Base-by-base conservation (phyloP, 2,888 invertebrate species). In the Drosophila testacea region DNA sequence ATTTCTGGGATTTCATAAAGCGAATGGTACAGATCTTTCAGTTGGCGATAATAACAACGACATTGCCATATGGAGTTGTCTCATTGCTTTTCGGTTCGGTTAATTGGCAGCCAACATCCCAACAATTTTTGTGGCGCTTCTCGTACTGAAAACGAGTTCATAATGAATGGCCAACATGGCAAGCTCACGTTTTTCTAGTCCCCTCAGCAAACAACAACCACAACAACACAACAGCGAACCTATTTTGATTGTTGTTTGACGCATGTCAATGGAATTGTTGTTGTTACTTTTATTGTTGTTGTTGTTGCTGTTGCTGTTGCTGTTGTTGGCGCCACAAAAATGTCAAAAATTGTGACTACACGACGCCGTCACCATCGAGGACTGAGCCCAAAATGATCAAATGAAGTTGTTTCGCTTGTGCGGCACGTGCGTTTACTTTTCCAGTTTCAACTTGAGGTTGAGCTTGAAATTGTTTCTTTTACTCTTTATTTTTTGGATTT, bases 191-290 rank as follows among this genome's bases (percentile, higher is more conserved):
- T 86, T 82, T 86, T 81, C 65, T 77, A 70, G 66, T 70, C 75
- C 32, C 27, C 11, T 22, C 9, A n/a, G 13, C n/a, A 13, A 56
- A 27, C 10, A 34, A 47, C 39, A 66, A 46, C 39, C 27, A 68
- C 38, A 65, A 44, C 51, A 61, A 61, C 73, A 62, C 51, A 62
- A 66, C 77, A 67, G 50, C 66, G 77, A 73, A 75, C 79, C 80
- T 80, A 85, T 83, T 83, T 83, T 83, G 83, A 83, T 83, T 85
- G 78, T 85, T 86, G 88, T 83, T 88, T 85, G 88, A 88, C 86
- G 88, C 85, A 88, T 83, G 83, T 86, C 86, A 85, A 77, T 74
- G 71, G 60, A 68, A 73, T 75, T 72, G 85, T 76, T 69, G 51
- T 50, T 55, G 59, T 64, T 28, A 61, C 62, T 66, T 68, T 50